Evolutionary conservation across 2,113 vertebrate genomes (phyloP), one percentile per base, ranked within the genome.

Genomic region (Crotophaga sulcirostris): DNA sequence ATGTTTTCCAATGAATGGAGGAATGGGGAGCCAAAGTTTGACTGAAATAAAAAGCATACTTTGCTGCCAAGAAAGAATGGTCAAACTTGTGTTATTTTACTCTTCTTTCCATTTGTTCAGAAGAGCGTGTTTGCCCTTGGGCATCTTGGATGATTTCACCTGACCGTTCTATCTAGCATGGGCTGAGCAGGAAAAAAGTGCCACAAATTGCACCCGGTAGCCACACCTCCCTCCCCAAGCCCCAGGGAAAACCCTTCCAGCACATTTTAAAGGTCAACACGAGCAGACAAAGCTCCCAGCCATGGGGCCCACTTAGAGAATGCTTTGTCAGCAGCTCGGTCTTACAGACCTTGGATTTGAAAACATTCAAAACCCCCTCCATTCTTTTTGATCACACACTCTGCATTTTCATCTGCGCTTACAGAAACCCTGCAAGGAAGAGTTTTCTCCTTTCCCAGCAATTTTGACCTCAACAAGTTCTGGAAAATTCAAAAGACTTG

Each of bases 401-500:
- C 23, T 60, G 40, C n/a, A 73, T 82, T 76, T 94, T 91, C 31
- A 73, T 38, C 69, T 76, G 44, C 26, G 23, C 10, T 72, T 68
- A 75, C 8, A 58, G n/a, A 87, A 93, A 89, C 68, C 45, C 24
- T 80, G 14, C 55, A 66, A 82, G 51, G 21, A 64, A 24, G 19
- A 87, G 3, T 26, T 70, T 76, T 51, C 6, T 79, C 16, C 16
- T 87, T 40, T 68, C 45, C 20, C 75, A 51, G 18, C 52, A 63
- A 44, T 67, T 87, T 83, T 96, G 89, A 87, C 94, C 87, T 96
- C 84, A 93, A 45, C 23, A 93, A 93, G 66, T 59, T 73, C 16
- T 38, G 25, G 45, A 83, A 78, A 81, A 79, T 44, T 83, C 54
- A 85, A 49, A 72, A 87, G 52, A 69, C 54, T 89, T 91, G 47